Base-by-base conservation (phyloP, 2,888 invertebrate genomes). In the Stenotaenia linearis region DNA sequence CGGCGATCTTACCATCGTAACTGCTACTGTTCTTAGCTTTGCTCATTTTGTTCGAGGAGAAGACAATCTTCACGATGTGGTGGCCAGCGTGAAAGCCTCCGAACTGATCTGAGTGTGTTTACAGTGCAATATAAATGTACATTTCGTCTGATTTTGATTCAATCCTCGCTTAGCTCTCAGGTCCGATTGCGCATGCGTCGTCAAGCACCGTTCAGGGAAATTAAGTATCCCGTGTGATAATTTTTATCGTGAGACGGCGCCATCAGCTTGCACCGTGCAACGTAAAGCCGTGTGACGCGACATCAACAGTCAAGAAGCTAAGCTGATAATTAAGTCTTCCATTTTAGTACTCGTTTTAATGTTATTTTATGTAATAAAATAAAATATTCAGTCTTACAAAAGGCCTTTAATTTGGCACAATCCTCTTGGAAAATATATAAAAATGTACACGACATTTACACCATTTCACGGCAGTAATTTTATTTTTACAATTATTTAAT, bases 1-100 rank as follows among this genome's bases (percentile, higher is more conserved):
- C 98, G 84, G 96, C 96, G 86, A 96, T 96, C 89, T 95, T 95
- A 82, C 94, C 91, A 88, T 94, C 93, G 79, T 83, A 81, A 25
- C 79, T 80, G 61, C 35, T 32, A 28, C 45, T 78, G 78, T 78
- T 45, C 56, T 35, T 77, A 18, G 77, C 15, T 35, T 77, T 77
- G 77, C 77, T 77, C 77, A 77, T 77, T 28, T 32, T 28, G 25
- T 15, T 23, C n/a, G 23, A 18, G 56, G 23, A 10, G 21, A n/a
- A 18, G 56, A 56, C 18, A 12, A 18, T 18, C 21, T 56, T 56
- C 56, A 18, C 56, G 56, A 0, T 23, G 56, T 21, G 56, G 21
- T 21, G 56, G 21, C 56, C 56, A 56, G 56, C 56, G 56, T 56
- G n/a, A 23, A 56, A 56, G 56, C 56, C 18, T 56, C n/a, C 21